Evolutionary conservation across 2,113 vertebrate species (phyloP).

Genomic region (Hippocampus zosterae): DNA sequence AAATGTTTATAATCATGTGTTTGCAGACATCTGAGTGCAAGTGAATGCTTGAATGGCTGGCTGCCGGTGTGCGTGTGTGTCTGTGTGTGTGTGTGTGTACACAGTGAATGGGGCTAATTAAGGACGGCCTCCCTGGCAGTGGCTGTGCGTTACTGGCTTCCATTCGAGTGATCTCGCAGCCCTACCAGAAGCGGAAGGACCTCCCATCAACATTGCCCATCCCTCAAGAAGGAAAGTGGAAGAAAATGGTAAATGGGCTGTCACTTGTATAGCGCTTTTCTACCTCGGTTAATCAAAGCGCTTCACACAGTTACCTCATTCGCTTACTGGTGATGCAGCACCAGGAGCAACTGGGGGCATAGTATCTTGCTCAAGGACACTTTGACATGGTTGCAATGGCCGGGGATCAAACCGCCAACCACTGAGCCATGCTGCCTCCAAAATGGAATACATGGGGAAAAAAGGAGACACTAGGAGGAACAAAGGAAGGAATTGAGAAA

Average conservation of each 20-base stretch:
- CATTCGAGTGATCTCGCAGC: constrained; percentile 54
- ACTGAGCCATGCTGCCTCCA: neutral
- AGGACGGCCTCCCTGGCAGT: constrained; percentile 48
- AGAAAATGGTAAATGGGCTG: too few species aligned
- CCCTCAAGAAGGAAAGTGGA: neutral
- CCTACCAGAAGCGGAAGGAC: constrained; percentile 39
- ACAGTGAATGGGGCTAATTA: constrained; percentile 64
- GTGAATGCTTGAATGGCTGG: constrained; percentile 44
- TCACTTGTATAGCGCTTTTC: too few species aligned
- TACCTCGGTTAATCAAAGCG: too few species aligned
- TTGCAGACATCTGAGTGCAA: constrained; percentile 52
- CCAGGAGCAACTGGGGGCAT: too few species aligned
- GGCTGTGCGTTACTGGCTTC: constrained; percentile 54
- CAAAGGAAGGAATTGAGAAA: neutral
- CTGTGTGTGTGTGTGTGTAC: constrained; percentile 28
- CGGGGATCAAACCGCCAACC: too few species aligned
- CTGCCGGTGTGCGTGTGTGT: constrained; percentile 6
- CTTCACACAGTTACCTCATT: too few species aligned
- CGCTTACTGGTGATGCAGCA: too few species aligned
- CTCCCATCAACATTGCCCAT: constrained; percentile 19
- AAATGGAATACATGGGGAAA: neutral
- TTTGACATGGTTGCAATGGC: too few species aligned
- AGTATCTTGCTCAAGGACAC: too few species aligned
- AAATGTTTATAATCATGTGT: constrained; percentile 18
- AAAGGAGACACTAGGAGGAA: neutral